Percentiles rank a stretch among this genome's conserved stretches.
These are phyloP conservation scores for Aplodontia rufa DNA, from an alignment of 2,113 vertebrate genomes.

Conservation along the genomic window DNA sequence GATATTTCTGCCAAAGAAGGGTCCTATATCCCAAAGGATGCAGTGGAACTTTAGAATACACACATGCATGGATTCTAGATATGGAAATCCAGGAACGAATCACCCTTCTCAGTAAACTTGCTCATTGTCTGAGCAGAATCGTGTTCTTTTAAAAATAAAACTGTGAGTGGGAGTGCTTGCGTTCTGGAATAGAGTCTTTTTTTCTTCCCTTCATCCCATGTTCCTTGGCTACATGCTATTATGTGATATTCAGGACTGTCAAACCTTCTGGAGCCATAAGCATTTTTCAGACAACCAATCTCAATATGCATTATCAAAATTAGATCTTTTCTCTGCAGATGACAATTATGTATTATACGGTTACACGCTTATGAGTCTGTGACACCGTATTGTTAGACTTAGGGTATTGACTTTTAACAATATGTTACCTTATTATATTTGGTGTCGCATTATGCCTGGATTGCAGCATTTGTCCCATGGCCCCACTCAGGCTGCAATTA, in stretches of 20 bases:
- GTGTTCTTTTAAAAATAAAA: conserved; percentile 76
- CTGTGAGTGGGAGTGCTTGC: conserved; percentile 72
- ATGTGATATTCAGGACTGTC: conserved; percentile 83
- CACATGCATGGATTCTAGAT: conserved; percentile 5
- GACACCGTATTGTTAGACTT: conserved; percentile 83
- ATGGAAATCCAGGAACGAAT: conserved; percentile 61
- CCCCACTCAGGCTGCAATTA: conserved; percentile 83
- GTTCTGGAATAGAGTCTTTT: conserved; percentile 73
- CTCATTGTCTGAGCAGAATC: conserved; percentile 78
- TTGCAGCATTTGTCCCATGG: conserved; percentile 78
- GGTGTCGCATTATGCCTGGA: conserved; percentile 77
- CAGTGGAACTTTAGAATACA: background rate
- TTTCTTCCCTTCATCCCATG: conserved; percentile 65
- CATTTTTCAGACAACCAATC: conserved; percentile 84
- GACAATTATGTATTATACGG: conserved; percentile 84
- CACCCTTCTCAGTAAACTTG: conserved; percentile 64
- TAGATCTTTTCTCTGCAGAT: conserved; percentile 86
- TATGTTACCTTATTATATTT: conserved; percentile 85
- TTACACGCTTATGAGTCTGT: conserved; percentile 82
- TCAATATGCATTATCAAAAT: conserved; percentile 87
- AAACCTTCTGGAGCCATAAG: conserved; percentile 82
- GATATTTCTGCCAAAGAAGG: background rate
- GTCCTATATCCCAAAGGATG: background rate
- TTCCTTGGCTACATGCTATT: conserved; percentile 80
- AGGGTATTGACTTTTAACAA: conserved; percentile 84